These are phyloP conservation scores for Leuciscus waleckii DNA, from an alignment of 2,797 vertebrate genomes.

Conservation along the genomic window DNA sequence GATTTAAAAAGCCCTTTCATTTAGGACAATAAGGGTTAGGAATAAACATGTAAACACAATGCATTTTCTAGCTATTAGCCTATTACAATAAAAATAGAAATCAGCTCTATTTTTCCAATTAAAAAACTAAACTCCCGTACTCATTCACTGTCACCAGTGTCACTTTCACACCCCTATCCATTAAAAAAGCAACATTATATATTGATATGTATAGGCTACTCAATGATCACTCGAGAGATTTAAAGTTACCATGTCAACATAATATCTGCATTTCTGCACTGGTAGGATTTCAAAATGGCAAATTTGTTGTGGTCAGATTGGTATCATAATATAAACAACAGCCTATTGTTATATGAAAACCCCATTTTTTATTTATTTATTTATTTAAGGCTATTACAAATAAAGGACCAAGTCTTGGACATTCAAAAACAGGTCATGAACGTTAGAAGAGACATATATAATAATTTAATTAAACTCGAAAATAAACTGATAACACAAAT, in stretches of 20 bases:
- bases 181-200: neutral
- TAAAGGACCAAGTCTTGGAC: neutral
- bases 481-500: neutral
- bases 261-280: neutral
- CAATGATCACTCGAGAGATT: neutral
- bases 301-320: neutral
- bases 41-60: neutral
- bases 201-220: no score
- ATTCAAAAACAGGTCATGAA: neutral
- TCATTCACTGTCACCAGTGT: neutral
- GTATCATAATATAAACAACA: neutral
- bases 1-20: neutral
- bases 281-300: neutral
- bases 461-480: neutral
- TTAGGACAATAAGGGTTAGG: neutral
- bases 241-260: neutral
- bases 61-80: neutral
- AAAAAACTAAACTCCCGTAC: neutral
- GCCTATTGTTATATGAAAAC: neutral
- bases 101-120: neutral
- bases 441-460: neutral
- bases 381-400: neutral
- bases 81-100: neutral
- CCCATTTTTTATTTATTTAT: no score
- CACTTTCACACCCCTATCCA: neutral